Base-by-base conservation (phyloP, 2,888 invertebrate species). In the Rotaria macrura region DNA sequence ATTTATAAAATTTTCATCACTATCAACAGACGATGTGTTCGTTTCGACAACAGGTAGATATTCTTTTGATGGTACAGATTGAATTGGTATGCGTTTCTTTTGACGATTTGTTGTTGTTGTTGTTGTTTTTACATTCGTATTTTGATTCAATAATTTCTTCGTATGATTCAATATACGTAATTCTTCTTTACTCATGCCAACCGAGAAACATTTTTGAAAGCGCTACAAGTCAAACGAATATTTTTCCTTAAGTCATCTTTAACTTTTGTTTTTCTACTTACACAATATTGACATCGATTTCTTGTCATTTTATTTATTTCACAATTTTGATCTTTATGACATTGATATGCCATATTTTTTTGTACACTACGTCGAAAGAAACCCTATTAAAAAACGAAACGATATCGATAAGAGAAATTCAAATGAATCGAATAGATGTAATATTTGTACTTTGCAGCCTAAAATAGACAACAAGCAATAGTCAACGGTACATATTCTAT, bases 341-440 rank as follows among this genome's bases (percentile, higher is more conserved):
- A 91, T 10, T 89, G 90, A 87, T 91, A 91, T 86, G 89, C 89
- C 90, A 91, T 90, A 87, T 90, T 90, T 87, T 90, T 90, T 87
- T 91, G 90, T 54, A 91, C 90, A 87, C 90, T 90, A n/a, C 91
- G 88, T 29, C 91, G 89, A 88, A 91, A 91, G 87, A 91, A 91
- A n/a, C 90, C 91, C 90, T 90, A 29, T 84, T 40, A 4, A n/a
- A 83, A 72, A 25, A n/a, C n/a, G n/a, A 84, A 29, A 40, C 57
- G 5, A 65, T 52, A 52, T 52, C 23, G 1, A 23, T 23, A 23
- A 23, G 23, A n/a, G n/a, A n/a, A 52, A 52, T 52, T 52, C 23
- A 52, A 23, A 29, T 54, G 1, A 23, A 23, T 23, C 20, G 23
- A 23, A 12, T 14, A 65, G 14, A 34, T 34, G 6, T 6, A 17